These are phyloP conservation scores for Gymnoscelis rufifasciata DNA, from an alignment of 2,888 invertebrate species.

Conservation along the genomic window DNA sequence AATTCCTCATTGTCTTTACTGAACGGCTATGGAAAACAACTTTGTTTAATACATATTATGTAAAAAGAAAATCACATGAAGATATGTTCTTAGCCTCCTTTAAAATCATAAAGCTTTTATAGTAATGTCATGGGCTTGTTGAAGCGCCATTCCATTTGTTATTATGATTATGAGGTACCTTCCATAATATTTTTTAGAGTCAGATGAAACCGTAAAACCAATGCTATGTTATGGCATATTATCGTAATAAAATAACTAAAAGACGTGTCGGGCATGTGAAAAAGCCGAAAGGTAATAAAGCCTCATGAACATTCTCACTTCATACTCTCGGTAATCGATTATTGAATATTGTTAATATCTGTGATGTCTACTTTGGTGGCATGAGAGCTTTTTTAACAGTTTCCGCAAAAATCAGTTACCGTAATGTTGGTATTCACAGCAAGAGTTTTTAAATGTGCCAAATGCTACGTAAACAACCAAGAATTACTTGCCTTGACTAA, in stretches of 20 bases:
- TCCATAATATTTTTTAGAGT: neutral
- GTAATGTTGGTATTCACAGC: too few species aligned
- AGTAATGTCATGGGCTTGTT: neutral
- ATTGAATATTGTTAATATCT: constrained; percentile 20
- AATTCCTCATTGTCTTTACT: too few species aligned
- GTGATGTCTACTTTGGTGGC: too few species aligned
- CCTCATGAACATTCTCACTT: constrained; percentile 22
- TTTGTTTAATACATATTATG: too few species aligned
- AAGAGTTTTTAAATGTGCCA: too few species aligned
- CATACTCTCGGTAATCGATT: constrained; percentile 25
- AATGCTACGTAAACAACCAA: too few species aligned
- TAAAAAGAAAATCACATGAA: too few species aligned
- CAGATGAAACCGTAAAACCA: constrained; percentile 10
- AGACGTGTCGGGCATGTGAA: constrained; percentile 9
- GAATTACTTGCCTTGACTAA: too few species aligned
- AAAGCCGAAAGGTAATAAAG: constrained; percentile 14
- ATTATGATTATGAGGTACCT: neutral
- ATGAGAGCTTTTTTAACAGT: too few species aligned
- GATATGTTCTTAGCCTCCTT: too few species aligned
- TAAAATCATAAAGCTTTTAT: neutral
- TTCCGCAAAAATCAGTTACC: constrained; percentile 18
- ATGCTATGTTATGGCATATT: constrained; percentile 14
- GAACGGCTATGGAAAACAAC: too few species aligned
- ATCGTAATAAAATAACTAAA: constrained; percentile 5
- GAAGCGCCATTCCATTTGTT: neutral